These are phyloP conservation scores for Thalassoma bifasciatum DNA, from an alignment of 2,113 vertebrate species.

Conservation along the genomic window DNA sequence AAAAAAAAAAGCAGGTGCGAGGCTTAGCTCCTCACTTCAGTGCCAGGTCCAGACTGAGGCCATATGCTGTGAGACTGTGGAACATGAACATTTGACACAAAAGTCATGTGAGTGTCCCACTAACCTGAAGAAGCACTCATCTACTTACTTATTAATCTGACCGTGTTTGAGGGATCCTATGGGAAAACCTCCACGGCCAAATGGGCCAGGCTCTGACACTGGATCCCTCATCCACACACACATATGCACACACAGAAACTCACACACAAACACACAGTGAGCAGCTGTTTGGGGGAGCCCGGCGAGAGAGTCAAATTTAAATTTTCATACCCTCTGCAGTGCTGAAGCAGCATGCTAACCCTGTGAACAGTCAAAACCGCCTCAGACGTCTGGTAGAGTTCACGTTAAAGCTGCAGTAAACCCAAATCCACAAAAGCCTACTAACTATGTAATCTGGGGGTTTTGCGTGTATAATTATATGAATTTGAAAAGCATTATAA, in stretches of 20 bases:
- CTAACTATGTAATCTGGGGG: not conserved
- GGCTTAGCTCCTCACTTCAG: not conserved
- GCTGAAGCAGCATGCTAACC: slow-evolving; percentile 48
- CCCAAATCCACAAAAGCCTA: slow-evolving; percentile 1
- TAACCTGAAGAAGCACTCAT: slow-evolving; percentile 60
- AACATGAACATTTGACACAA: slow-evolving; percentile 20
- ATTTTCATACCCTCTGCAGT: slow-evolving; percentile 57
- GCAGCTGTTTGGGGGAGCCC: slow-evolving; percentile 75
- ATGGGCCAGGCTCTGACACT: slow-evolving; percentile 60
- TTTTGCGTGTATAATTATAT: not conserved
- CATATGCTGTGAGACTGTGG: not conserved
- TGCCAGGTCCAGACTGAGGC: not conserved
- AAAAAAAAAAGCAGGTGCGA: not conserved
- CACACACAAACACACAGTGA: slow-evolving; percentile 27
- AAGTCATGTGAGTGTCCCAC: slow-evolving; percentile 52
- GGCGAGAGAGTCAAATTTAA: slow-evolving; percentile 53
- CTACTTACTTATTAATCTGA: slow-evolving; percentile 73
- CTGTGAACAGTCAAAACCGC: slow-evolving; percentile 32
- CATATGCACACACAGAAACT: slow-evolving; percentile 23
- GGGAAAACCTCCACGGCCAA: slow-evolving; percentile 64
- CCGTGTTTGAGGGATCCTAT: slow-evolving; percentile 52
- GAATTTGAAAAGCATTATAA: not conserved
- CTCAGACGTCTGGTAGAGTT: not conserved
- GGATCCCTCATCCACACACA: slow-evolving; percentile 36
- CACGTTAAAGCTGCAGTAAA: slow-evolving; percentile 3